These are phyloP conservation scores for Dipus sagitta DNA, from an alignment of 2,797 vertebrate species.

Conservation along the genomic window DNA sequence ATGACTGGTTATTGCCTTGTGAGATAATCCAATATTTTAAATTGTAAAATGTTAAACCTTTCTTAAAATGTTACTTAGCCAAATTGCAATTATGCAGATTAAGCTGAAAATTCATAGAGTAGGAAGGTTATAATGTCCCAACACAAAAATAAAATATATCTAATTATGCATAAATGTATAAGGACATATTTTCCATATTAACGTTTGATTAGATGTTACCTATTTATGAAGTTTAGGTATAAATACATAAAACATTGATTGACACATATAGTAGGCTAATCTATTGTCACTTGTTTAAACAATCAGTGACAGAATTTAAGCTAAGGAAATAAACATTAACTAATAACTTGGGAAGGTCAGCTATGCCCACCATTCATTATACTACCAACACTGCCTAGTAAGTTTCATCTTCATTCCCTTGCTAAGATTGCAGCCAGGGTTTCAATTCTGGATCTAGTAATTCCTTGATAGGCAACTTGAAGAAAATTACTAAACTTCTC, in stretches of 20 bases:
- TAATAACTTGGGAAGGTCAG: not conserved
- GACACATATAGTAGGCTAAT: not conserved
- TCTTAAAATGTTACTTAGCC: constrained; percentile 14
- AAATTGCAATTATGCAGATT: constrained; percentile 27
- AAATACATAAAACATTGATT: not conserved
- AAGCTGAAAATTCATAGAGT: constrained; percentile 27
- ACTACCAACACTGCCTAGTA: no score
- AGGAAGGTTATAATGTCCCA: constrained; percentile 1
- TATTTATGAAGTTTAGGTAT: constrained; percentile 31
- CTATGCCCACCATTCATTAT: no score
- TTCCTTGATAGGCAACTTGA: not conserved
- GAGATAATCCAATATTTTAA: not conserved
- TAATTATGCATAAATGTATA: not conserved
- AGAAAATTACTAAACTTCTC: not conserved
- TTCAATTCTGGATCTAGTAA: not conserved
- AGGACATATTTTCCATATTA: constrained; percentile 23
- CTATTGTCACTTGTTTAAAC: constrained; percentile 5
- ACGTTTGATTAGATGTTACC: constrained; percentile 1
- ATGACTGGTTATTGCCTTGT: not conserved
- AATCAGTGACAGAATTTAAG: constrained; percentile 1
- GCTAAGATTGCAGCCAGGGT: not conserved
- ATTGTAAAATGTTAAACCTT: constrained; percentile 24
- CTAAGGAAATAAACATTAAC: constrained; percentile 13
- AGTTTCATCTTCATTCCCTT: no score
- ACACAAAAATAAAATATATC: not conserved